Evolutionary conservation across 2,113 vertebrate genomes (phyloP), one percentile per base, ranked within the genome.

Genomic region (Aegotheles bennettii): DNA sequence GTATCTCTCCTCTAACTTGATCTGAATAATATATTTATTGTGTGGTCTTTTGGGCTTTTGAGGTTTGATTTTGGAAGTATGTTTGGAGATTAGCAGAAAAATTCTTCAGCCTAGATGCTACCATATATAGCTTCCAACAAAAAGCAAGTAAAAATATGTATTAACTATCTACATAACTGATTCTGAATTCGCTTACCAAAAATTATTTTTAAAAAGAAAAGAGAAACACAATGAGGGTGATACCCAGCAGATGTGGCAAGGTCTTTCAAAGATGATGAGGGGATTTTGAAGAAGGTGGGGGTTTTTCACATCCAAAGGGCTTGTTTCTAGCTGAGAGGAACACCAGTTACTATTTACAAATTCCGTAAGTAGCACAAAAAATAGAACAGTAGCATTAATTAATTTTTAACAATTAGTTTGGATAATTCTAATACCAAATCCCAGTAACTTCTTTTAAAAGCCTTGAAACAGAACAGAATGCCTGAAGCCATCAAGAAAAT

Each of bases 121-220:
- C 9, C 14, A 9, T 23, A 48, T 25, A 51, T 0, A 0, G 6
- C 19, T 89, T 75, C 42, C 42, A 56, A 77, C 13, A 57, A 77
- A 73, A 61, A 40, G 16, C 26, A 80, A 54, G 26, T 47, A 24
- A 79, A 74, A 1, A 24, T 23, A 53, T 23, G 14, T 40, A 87
- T 57, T 77, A 71, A n/a, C 20, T 13, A 21, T 38, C 38, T 20
- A 23, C 2, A 23, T 33, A 43, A 60, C 5, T 25, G 15, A 47
- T 68, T 68, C 48, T 54, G 24, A 76, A 91, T 54, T 89, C 76
- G 6, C 43, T 71, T 65, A 73, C 10, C 8, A 86, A 63, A 89
- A 86, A 12, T 9, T 0, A 40, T 60, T 70, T 92, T 70, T 40
- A 57, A 38, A 54, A 87, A 78, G 33, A 60, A 67, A 70, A 45